These are phyloP conservation scores for Nansenia antarctica DNA, from an alignment of 2,113 vertebrate genomes.

Conservation along the genomic window DNA sequence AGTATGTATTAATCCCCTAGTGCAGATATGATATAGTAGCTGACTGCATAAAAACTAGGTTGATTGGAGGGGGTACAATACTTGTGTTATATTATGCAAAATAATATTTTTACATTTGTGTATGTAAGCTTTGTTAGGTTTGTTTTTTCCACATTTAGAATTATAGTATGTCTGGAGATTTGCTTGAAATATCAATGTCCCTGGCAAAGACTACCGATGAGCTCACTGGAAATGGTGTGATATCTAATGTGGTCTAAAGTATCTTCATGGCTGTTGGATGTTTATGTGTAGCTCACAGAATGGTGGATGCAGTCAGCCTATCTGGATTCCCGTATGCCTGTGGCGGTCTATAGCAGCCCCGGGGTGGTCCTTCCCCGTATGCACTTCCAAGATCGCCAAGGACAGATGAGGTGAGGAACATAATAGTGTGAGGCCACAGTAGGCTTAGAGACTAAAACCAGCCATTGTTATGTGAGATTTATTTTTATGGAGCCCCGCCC, in stretches of 20 bases:
- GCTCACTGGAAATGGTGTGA: neutral
- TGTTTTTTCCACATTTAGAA: no score
- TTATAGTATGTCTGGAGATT: no score
- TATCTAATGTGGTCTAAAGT: neutral
- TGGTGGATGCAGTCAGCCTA: slow-evolving; percentile 97
- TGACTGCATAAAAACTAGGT: neutral
- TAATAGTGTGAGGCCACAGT: neutral
- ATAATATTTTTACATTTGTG: no score
- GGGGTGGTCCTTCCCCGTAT: slow-evolving; percentile 89
- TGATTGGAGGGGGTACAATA: neutral
- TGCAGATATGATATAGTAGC: neutral
- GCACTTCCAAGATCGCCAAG: slow-evolving; percentile 91
- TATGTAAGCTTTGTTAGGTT: no score
- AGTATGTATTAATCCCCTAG: neutral
- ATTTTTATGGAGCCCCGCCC: neutral
- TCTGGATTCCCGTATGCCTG: slow-evolving; percentile 91
- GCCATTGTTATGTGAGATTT: neutral
- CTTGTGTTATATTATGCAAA: neutral
- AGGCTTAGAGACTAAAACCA: neutral
- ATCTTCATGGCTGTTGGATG: neutral
- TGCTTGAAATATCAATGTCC: no score
- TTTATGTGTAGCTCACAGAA: slow-evolving; percentile 84
- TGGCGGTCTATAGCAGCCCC: slow-evolving; percentile 91
- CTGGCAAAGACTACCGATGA: no score
- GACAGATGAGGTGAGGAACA: slow-evolving; percentile 90